Base-by-base conservation (phyloP, 1,140 invertebrate species). In the Euura saliciscinereae region DNA sequence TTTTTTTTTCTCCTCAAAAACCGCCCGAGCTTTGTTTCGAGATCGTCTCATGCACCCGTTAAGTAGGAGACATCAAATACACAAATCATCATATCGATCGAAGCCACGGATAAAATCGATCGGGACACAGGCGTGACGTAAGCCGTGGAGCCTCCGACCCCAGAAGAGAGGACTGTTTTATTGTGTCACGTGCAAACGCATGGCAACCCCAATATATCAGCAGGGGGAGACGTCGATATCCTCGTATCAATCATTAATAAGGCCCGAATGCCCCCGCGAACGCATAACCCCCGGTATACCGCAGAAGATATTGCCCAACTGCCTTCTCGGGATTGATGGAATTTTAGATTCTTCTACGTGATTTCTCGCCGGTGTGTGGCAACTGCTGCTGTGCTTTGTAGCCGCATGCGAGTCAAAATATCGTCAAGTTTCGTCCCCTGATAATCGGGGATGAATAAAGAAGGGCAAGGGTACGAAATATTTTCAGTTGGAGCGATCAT, bases 211-310 rank as follows among this genome's bases (percentile, higher is more conserved):
- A 78, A 86, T 85, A 85, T 84, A 86, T 87, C 84, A 86, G 84
- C 85, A 28, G 28, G 82, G 85, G 85, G 85, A 82, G 83, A 86
- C 78, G 83, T 87, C 85, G 82, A 87, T 87, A 87, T 87, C 85
- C 83, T 80, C 79, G 84, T 79, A 87, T 87, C 86, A 87, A 87
- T 87, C 86, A 87, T 87, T 87, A 87, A 87, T 87, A 87, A 87
- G 83, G 80, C 78, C 82, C 81, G 80, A 85, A 86, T 85, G 84
- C 85, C 84, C 51, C 8, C 84, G 85, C 84, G 85, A 80, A 84
- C 78, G 79, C 83, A 83, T 82, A 81, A 65, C 44, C 69, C 51
- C 72, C 67, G 65, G 43, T 66, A 44, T 13, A 68, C 65, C 71
- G 67, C 66, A 3, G 6, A 4, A 67, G 13, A 67, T 28, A 67